Percentiles rank a stretch among this genome's conserved stretches.
phyloP scores from a whole-genome alignment of 2,888 invertebrate genomes.

The Drosophila nr. perissopoda region DNA sequence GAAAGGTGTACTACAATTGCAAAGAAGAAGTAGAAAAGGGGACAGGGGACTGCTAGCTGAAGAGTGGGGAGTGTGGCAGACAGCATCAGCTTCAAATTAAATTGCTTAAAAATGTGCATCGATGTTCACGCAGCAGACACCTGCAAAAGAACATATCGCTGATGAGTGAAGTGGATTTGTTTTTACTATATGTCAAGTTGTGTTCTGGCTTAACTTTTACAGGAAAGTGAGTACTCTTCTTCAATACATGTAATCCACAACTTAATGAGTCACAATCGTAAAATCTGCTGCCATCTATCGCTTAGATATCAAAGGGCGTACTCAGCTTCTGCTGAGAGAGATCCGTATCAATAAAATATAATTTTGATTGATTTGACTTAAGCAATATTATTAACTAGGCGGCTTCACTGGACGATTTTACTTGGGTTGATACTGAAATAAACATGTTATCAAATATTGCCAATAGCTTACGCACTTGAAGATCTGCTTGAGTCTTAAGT shows the following conservation, averaged over 20 bases:
- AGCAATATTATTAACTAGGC: background rate
- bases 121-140: background rate
- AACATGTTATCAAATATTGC: background rate
- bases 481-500: background rate
- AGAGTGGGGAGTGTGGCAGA: background rate
- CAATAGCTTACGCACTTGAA: background rate
- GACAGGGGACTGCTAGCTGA: background rate
- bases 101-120: background rate
- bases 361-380: background rate
- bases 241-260: background rate
- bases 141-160: background rate
- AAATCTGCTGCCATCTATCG: background rate
- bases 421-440: background rate
- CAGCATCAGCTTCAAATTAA: background rate
- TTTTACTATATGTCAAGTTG: too few species aligned
- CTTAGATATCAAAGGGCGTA: background rate
- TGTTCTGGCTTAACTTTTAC: background rate
- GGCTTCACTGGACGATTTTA: background rate
- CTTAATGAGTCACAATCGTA: background rate
- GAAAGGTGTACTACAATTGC: background rate
- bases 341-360: background rate
- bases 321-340: background rate
- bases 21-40: background rate
- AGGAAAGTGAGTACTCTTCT: background rate
- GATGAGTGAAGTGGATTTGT: background rate